Evolutionary conservation across 2,113 vertebrate species (phyloP), one percentile per base, ranked within the genome.

Genomic region (Peromyscus leucopus): DNA sequence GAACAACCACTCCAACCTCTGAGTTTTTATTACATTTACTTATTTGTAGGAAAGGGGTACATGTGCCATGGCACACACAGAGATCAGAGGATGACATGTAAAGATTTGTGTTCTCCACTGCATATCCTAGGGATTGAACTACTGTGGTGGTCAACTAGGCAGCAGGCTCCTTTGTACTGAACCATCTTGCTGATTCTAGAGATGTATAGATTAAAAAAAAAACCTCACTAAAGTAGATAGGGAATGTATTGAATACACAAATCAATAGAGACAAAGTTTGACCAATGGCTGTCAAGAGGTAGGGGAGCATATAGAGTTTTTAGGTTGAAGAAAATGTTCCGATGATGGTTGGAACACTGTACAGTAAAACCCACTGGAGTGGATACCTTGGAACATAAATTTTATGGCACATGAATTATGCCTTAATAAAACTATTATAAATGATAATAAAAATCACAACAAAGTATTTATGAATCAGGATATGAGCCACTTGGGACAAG

Each of bases 331-430:
- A 92, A 84, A 84, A 75, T 39, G 2, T 55, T 84, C 36, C 75
- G 24, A 26, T 93, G 36, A 57, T 63, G 11, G 2, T 79, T 82
- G 33, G 2, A 67, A n/a, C 48, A 82, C 28, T 42, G 36, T 90
- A 28, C 67, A 74, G 7, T 84, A 75, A 96, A 87, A 93, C 28
- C 3, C 48, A 94, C 67, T 92, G 63, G 78, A 74, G 28, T 92
- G 46, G 36, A 83, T 13, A 84, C 21, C 61, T 89, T 63, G 24
- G 84, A 84, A 5, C 15, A 4, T 92, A 5, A 93, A 74, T 55
- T 95, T 95, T 92, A 91, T 96, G 36, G 11, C 72, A 59, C 67
- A 31, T 85, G 17, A 93, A 74, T 96, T 79, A 88, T 83, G 91
- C 21, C 13, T 93, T 33, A 42, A 79, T 90, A 79, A 95, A 95